Evolutionary conservation across 2,888 invertebrate species (phyloP).

Genomic region (Dastarcus helophoroides): DNA sequence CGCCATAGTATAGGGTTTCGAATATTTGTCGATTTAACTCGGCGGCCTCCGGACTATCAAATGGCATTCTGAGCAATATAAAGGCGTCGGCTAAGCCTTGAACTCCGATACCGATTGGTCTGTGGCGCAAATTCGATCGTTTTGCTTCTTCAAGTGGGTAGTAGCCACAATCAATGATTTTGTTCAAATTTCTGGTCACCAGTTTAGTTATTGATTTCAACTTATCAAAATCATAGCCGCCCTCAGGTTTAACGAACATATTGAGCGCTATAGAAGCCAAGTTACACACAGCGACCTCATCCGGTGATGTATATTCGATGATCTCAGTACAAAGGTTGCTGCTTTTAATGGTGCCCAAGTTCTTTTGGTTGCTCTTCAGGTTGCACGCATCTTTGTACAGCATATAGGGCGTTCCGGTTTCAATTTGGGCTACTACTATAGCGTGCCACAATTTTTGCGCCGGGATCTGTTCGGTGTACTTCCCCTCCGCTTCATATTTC

Average conservation of each 20-base stretch:
- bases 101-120: conserved; percentile 87
- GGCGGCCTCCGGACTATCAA: conserved; percentile 78
- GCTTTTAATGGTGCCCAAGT: conserved; percentile 95
- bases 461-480: conserved; percentile 51
- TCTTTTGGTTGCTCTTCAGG: conserved; percentile 93
- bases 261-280: conserved; percentile 94
- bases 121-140: conserved; percentile 75
- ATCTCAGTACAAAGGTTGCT: conserved; percentile 98
- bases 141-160: conserved; percentile 88
- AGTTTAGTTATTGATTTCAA: conserved; percentile 80
- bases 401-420: conserved; percentile 98
- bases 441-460: conserved; percentile 91
- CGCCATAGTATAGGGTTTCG: conserved; percentile 96
- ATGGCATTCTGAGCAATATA: conserved; percentile 84
- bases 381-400: conserved; percentile 94
- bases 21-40: conserved; percentile 90
- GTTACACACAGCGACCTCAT: conserved; percentile 97
- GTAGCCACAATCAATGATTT: conserved; percentile 91
- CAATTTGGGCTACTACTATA: conserved; percentile 88
- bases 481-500: conserved; percentile 73
- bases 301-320: conserved; percentile 81
- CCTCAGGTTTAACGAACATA: conserved; percentile 71
- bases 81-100: conserved; percentile 97
- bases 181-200: conserved; percentile 85
- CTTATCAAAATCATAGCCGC: conserved; percentile 78